Evolutionary conservation across 2,888 invertebrate genomes (phyloP), one percentile per base, ranked within the genome.

Genomic region (Xanthorhoe spadicearia): DNA sequence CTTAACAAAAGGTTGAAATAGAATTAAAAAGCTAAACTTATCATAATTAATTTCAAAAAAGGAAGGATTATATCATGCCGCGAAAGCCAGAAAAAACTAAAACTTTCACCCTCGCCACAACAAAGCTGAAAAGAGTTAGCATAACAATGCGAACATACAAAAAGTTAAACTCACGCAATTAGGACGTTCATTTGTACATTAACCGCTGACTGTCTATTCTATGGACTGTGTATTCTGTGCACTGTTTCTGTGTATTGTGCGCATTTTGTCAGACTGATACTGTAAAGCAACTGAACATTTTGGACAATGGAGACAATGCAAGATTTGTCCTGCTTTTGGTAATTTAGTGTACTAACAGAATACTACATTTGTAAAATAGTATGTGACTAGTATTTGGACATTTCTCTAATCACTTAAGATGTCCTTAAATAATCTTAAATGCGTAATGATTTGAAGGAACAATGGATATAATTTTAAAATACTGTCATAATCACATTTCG

Each of bases 181-280:
- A 86, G 77, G 76, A 78, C 81, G 82, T 75, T 88, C 80, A 84
- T 83, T 83, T 82, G 79, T 78, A 81, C 79, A 84, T 84, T 85
- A 80, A 76, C 80, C 83, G 80, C 84, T 78, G 80, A 82, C 81
- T 79, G 85, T 83, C 81, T 80, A 79, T 66, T 66, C 53, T 62
- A 54, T 58, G 58, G 43, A 18, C 49, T 48, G 18, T 48, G 46
- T 59, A 46, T 54, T 63, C 35, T 59, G 43, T 50, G 53, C 15
- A 57, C 43, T 7, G 32, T 32, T 32, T 13, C 55, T 52, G 49
- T 48, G 58, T 62, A 35, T 59, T 57, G 38, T 54, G 60, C 60
- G 48, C 51, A 57, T 56, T 53, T 46, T 57, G 43, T 49, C 13
- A 64, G 64, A 64, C 58, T 58, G 49, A 59, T 64, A 6, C 48